These are phyloP conservation scores for Nibea albiflora DNA, from an alignment of 2,113 vertebrate genomes.

Conservation along the genomic window DNA sequence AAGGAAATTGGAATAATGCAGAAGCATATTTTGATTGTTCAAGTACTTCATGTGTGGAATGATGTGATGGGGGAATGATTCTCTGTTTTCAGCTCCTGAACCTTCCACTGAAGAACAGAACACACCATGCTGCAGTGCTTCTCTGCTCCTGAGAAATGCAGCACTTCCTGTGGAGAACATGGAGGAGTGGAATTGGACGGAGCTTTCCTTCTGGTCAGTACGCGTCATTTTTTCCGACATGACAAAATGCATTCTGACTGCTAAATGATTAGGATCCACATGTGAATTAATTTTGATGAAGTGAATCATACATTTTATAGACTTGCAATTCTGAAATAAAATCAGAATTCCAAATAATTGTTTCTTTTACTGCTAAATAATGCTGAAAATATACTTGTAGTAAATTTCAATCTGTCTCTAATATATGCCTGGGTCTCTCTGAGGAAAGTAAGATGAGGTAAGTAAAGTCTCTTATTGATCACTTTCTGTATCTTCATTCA, in stretches of 20 bases:
- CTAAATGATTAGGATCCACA: background rate
- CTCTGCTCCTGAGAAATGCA: background rate
- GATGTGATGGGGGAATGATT: conserved; percentile 10
- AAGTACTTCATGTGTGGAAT: conserved; percentile 41
- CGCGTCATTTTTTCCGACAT: background rate
- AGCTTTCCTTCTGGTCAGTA: conserved; percentile 42
- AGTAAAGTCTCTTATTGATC: background rate
- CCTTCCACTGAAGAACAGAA: background rate
- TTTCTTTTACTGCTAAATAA: background rate
- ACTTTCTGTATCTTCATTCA: background rate
- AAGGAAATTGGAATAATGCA: background rate
- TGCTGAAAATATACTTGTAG: background rate
- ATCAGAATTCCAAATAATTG: background rate
- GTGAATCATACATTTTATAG: background rate
- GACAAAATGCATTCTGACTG: background rate
- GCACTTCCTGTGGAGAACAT: background rate
- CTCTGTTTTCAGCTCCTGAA: background rate
- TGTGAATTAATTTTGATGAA: background rate
- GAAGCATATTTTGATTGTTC: conserved; percentile 1
- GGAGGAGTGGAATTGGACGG: background rate
- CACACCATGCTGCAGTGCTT: background rate
- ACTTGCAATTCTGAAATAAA: background rate
- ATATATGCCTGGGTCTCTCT: background rate
- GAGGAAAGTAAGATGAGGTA: background rate
- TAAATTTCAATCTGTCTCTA: conserved; percentile 5